These are phyloP conservation scores for Pluvialis apricaria DNA, from an alignment of 2,113 vertebrate species.

Conservation along the genomic window DNA sequence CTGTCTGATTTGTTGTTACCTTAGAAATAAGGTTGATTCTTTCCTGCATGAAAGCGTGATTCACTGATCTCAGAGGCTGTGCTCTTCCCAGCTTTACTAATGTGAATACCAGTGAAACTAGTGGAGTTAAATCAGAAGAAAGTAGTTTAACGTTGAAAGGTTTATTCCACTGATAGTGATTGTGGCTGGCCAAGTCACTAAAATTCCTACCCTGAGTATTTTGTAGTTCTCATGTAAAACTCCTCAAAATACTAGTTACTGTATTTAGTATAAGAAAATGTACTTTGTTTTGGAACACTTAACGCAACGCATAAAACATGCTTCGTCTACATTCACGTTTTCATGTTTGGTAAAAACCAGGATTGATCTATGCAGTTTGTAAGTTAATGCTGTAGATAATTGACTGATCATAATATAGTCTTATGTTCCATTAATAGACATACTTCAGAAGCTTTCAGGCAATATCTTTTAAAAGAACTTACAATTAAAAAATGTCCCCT, in stretches of 20 bases:
- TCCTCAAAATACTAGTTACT: not conserved
- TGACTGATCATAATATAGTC: not conserved
- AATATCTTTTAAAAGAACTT: not conserved
- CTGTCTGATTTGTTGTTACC: not conserved
- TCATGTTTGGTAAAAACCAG: not conserved
- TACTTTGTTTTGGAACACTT: not conserved
- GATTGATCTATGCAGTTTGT: not conserved
- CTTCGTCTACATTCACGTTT: not conserved
- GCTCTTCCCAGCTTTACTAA: not conserved
- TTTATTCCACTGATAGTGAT: not conserved
- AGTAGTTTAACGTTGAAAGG: not conserved
- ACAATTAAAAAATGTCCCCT: not conserved
- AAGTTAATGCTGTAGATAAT: not conserved
- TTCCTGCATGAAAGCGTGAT: not conserved
- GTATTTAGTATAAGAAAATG: not conserved
- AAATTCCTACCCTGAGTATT: not conserved
- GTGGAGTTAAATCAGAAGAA: not conserved
- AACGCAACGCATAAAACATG: not conserved
- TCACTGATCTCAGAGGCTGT: not conserved
- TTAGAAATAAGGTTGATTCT: not conserved
- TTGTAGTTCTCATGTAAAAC: not conserved
- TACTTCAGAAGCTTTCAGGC: not conserved
- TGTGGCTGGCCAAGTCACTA: not conserved
- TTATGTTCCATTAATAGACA: not conserved
- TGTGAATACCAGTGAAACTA: not conserved